Evolutionary conservation across 1,140 invertebrate genomes (phyloP), one percentile per base, ranked within the genome.

Genomic region (Cydia amplana): DNA sequence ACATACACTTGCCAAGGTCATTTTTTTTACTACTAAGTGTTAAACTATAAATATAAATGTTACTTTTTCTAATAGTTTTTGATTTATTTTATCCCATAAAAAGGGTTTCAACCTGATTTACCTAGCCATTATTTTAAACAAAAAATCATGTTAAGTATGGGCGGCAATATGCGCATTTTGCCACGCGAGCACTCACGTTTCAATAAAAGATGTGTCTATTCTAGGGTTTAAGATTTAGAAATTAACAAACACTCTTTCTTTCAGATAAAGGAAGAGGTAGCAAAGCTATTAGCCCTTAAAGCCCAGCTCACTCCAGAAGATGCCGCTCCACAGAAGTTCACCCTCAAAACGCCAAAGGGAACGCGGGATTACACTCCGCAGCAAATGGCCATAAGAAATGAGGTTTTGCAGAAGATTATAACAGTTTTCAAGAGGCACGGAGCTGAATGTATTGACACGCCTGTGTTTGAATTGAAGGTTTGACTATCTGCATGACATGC

Each of bases 401-500:
- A 95, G 80, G 98, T 99, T 0, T 94, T 99, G 73, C 95, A 97
- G 74, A 98, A 97, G 92, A 98, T 99, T 81, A 94, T 97, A 12
- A 87, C 95, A 46, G 96, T 98, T 76, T 99, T 99, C 86, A 98
- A 99, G 92, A 96, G 95, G 74, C 99, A 99, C 90, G 99, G 99
- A n/a, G 99, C 98, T 67, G 98, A 98, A 87, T 97, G 98, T 18
- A 99, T 99, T 88, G 99, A 99, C 86, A 99, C 99, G 63, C 99
- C 99, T 75, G 97, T 99, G 16, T 99, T 99, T 95, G 99, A 99
- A 94, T 92, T 99, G 10, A 99, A 98, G 94, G 98, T 98, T 92
- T 86, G 36, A 65, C 16, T 74, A 9, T n/a, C n/a, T n/a, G n/a
- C n/a, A n/a, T n/a, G n/a, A n/a, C n/a, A n/a, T 55, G 16, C 16